Percentiles rank a stretch among this genome's conserved stretches.
These are phyloP conservation scores for Baryphthengus martii DNA, from an alignment of 2,113 vertebrate genomes.

Conservation along the genomic window DNA sequence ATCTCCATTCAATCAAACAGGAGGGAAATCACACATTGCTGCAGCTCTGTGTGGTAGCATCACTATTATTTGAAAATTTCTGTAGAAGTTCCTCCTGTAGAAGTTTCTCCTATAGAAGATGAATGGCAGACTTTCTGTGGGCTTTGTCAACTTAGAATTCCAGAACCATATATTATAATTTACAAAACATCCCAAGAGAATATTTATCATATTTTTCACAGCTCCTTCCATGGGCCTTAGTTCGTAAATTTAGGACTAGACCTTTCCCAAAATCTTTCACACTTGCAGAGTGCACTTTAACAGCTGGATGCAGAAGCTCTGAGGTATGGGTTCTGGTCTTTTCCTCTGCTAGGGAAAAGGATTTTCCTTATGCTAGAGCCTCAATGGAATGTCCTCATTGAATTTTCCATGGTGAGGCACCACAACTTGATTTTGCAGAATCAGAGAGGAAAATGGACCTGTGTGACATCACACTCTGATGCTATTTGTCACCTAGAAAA, in stretches of 20 bases:
- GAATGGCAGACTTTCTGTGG: neutral
- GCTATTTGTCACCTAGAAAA: neutral
- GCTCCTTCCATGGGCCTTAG: neutral
- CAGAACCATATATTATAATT: fast-evolving
- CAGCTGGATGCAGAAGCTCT: neutral
- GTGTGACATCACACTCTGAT: neutral
- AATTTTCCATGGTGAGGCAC: neutral
- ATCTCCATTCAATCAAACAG: neutral
- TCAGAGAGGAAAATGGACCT: neutral
- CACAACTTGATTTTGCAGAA: neutral
- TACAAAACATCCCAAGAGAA: fast-evolving
- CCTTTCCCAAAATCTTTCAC: neutral
- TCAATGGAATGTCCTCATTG: neutral
- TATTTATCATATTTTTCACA: neutral
- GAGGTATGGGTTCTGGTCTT: neutral
- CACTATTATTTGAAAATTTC: neutral
- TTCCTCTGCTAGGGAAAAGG: neutral
- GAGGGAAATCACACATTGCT: neutral
- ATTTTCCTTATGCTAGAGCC: neutral
- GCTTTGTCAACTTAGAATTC: neutral
- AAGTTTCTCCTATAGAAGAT: neutral
- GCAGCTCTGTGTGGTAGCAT: fast-evolving
- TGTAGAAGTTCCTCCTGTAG: neutral
- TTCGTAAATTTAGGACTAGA: neutral
- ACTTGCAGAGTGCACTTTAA: neutral